Conservation (phyloP, 2,888 invertebrate genomes). For the Melinaea marsaeus region DNA sequence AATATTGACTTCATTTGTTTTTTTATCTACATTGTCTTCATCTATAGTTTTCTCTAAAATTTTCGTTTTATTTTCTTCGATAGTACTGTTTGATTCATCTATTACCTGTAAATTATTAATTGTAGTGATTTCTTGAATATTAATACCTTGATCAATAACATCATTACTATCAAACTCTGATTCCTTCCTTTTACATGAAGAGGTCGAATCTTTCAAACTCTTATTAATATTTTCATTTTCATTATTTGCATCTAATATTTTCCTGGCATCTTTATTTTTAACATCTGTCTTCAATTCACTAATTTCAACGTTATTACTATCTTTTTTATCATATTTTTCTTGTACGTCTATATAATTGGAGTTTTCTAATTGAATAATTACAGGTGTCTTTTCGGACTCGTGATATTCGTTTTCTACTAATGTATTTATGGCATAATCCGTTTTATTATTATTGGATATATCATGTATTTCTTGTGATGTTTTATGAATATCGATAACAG, state of each 20-base stretch:
- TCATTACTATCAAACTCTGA: too few species aligned
- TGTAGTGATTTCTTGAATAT: neutral
- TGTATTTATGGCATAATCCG: too few species aligned
- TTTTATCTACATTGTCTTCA: slow-evolving; percentile 28
- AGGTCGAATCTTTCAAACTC: neutral
- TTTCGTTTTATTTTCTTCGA: slow-evolving; percentile 1
- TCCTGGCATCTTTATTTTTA: neutral
- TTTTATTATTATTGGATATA: too few species aligned
- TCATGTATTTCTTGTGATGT: too few species aligned
- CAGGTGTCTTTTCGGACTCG: too few species aligned
- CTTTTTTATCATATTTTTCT: slow-evolving; percentile 19
- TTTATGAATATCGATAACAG: too few species aligned
- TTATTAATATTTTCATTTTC: slow-evolving; percentile 22
- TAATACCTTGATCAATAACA: neutral
- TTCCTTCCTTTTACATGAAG: too few species aligned
- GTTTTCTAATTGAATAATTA: too few species aligned
- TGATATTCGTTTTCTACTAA: too few species aligned
- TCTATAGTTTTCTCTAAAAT: slow-evolving; percentile 5
- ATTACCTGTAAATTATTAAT: slow-evolving; percentile 27
- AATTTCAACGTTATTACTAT: slow-evolving; percentile 5
- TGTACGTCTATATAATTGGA: neutral
- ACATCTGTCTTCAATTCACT: neutral
- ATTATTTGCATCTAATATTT: slow-evolving; percentile 19
- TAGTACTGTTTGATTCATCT: neutral
- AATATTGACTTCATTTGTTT: slow-evolving; percentile 9